Evolutionary conservation across 2,888 invertebrate species (phyloP).

Genomic region (Parnassius orleans): DNA sequence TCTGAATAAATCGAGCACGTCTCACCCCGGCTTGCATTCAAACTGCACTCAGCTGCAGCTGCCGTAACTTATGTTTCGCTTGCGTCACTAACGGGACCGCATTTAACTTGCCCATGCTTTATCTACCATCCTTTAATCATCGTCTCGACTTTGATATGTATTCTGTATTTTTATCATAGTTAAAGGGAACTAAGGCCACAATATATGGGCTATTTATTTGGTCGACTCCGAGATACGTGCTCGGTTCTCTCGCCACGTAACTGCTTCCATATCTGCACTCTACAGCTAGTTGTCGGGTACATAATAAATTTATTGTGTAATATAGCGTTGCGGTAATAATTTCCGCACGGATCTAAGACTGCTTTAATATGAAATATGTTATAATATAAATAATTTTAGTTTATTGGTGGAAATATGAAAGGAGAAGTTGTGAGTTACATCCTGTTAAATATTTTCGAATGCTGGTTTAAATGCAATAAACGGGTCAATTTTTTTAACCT

Average conservation of each 20-base stretch:
- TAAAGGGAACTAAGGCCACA: not conserved
- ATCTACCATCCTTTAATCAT: slow-evolving; percentile 34
- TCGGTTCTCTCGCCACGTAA: slow-evolving; percentile 2
- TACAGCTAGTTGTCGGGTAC: slow-evolving; percentile 46
- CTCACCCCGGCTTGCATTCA: slow-evolving; percentile 40
- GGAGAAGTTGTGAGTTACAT: too few species aligned
- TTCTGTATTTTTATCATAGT: slow-evolving; percentile 23
- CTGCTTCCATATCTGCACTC: slow-evolving; percentile 41
- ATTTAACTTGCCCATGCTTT: slow-evolving; percentile 30
- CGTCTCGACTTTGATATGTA: slow-evolving; percentile 8
- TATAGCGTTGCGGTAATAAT: slow-evolving; percentile 35
- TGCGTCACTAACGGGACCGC: slow-evolving; percentile 34
- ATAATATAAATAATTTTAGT: not conserved
- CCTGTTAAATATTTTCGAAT: too few species aligned
- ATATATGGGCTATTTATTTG: slow-evolving; percentile 7
- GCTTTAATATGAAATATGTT: slow-evolving; percentile 11
- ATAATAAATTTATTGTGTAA: slow-evolving; percentile 45
- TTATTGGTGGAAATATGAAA: not conserved
- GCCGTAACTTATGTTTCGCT: slow-evolving; percentile 46
- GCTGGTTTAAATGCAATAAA: too few species aligned
- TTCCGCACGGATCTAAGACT: slow-evolving; percentile 12
- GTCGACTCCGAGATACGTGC: not conserved
- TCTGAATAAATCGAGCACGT: slow-evolving; percentile 47
- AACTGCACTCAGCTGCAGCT: slow-evolving; percentile 52
- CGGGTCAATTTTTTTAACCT: too few species aligned